Conservation (phyloP, 2,797 vertebrate genomes). For the Gymnodraco acuticeps region DNA sequence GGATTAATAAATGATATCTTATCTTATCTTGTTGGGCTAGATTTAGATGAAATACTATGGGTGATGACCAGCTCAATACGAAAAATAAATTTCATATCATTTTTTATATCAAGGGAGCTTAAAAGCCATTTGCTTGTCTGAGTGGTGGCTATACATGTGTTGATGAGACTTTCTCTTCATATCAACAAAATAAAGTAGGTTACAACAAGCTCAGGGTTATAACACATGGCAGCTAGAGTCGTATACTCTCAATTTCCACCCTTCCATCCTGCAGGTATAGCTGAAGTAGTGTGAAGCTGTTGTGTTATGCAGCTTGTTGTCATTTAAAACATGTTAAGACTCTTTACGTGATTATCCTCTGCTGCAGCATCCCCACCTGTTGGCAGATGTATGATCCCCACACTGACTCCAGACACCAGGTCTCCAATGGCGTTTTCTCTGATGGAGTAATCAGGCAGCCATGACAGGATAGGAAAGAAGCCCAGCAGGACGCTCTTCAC, state of each 20-base stretch:
- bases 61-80: too few relatives aligned
- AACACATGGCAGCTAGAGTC: not conserved
- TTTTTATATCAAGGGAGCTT: too few relatives aligned
- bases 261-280: not conserved
- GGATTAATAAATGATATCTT: too few relatives aligned
- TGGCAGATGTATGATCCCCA: conserved; percentile 83
- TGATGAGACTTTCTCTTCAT: not conserved
- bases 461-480: conserved; percentile 86
- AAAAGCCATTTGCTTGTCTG: not conserved
- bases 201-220: not conserved
- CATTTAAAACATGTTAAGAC: not conserved
- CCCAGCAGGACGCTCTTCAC: conserved; percentile 79
- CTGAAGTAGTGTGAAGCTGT: not conserved
- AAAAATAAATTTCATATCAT: too few relatives aligned
- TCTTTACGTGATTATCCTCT: not conserved
- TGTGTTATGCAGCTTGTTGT: not conserved
- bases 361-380: conserved; percentile 80
- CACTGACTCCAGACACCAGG: conserved; percentile 88
- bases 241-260: not conserved
- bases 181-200: not conserved
- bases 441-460: conserved; percentile 89
- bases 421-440: conserved; percentile 88
- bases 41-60: too few relatives aligned
- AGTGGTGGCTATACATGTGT: not conserved
- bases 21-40: too few relatives aligned